These are phyloP conservation scores for Porphyrio hochstetteri DNA, from an alignment of 2,113 vertebrate genomes.

Conservation along the genomic window DNA sequence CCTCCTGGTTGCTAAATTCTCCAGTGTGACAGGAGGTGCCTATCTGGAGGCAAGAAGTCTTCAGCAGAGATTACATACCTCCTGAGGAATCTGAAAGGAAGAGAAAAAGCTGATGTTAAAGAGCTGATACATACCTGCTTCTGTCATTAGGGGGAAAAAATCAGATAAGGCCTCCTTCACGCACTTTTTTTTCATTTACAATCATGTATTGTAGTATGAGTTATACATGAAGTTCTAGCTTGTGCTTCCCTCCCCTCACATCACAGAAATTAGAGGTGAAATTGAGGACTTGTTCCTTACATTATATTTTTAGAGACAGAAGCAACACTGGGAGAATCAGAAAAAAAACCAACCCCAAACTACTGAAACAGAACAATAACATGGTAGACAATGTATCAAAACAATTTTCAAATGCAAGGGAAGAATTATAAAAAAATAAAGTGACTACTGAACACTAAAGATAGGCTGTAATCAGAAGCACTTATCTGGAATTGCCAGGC, in stretches of 20 bases:
- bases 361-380: neutral
- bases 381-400: neutral
- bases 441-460: neutral
- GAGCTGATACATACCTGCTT: neutral
- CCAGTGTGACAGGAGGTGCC: neutral
- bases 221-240: neutral
- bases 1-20: neutral
- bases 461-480: constrained; percentile 26
- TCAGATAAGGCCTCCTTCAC: neutral
- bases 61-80: constrained; percentile 69
- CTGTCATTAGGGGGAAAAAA: neutral
- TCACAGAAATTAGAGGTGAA: neutral
- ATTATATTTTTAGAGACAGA: neutral
- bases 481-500: neutral
- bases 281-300: neutral
- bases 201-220: neutral
- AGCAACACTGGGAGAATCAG: neutral
- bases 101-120: neutral
- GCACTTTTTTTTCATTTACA: neutral
- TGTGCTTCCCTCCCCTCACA: neutral
- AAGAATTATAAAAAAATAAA: neutral
- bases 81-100: constrained; percentile 77
- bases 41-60: neutral
- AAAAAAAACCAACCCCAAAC: neutral
- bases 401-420: neutral